A percentile compares a stretch with the other conserved stretches of the same genome.
Evolutionary conservation across 2,888 invertebrate genomes (phyloP).

Genomic region (Calameuta idolon): DNA sequence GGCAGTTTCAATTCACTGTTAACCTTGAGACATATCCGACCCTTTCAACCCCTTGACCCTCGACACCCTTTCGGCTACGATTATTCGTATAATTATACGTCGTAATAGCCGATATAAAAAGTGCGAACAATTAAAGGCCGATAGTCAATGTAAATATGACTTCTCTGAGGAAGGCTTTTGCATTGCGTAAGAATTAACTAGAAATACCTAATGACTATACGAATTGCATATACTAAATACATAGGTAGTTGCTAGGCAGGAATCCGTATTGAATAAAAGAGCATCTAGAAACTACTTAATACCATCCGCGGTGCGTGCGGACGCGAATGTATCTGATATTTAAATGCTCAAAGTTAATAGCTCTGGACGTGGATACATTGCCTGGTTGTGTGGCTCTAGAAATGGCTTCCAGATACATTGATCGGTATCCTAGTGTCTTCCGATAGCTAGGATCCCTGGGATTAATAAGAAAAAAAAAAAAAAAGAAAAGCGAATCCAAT

Average conservation of each 20-base stretch:
- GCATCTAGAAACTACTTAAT: neutral
- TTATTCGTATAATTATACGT: neutral
- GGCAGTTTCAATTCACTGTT: neutral
- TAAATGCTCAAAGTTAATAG: conserved; percentile 21
- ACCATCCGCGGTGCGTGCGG: neutral
- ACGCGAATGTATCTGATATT: neutral
- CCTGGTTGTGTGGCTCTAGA: conserved; percentile 8
- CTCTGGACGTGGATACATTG: conserved; percentile 18
- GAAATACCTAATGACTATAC: neutral
- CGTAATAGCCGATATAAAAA: neutral
- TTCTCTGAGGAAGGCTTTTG: neutral
- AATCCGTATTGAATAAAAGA: neutral
- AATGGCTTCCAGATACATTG: conserved; percentile 2
- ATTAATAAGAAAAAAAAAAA: neutral
- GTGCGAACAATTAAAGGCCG: neutral
- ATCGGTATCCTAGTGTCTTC: neutral
- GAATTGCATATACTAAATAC: neutral
- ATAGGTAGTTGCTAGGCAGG: neutral
- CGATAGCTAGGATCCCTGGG: neutral
- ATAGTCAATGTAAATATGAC: neutral
- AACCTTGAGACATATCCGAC: neutral
- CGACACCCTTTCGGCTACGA: neutral
- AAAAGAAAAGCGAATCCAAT: too few relatives aligned
- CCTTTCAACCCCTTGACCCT: neutral
- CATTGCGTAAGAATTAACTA: neutral